A percentile compares a stretch with the other conserved stretches of the same genome.
Evolutionary conservation across 2,797 vertebrate genomes (phyloP).

Genomic region (Chelmon rostratus): DNA sequence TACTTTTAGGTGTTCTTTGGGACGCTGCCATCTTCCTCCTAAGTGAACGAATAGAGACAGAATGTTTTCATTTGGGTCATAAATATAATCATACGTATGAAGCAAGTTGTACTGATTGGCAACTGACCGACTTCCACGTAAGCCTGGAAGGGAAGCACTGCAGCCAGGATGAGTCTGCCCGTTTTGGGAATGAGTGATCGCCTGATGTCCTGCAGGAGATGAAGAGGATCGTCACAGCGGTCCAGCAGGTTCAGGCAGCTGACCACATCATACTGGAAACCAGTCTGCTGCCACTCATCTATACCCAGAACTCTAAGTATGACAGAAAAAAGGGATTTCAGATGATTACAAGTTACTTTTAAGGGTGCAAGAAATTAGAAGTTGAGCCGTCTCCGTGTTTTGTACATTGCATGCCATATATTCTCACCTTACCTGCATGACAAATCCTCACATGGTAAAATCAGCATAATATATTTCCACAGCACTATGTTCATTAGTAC

Average conservation of each 20-base stretch:
- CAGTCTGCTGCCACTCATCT: constrained; percentile 94
- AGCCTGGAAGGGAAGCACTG: constrained; percentile 95
- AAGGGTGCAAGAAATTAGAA: not conserved
- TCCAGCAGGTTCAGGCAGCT: constrained; percentile 98
- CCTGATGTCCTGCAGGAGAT: constrained; percentile 91
- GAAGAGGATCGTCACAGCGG: constrained; percentile 94
- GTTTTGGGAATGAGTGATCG: constrained; percentile 90
- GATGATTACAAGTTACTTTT: not conserved
- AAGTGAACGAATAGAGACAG: constrained; percentile 32
- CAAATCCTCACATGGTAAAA: not conserved
- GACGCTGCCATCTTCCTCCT: constrained; percentile 97
- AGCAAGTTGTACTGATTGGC: not conserved
- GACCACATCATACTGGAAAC: constrained; percentile 95
- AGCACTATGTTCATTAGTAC: not conserved
- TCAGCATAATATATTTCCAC: not conserved
- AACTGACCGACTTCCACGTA: constrained; percentile 97
- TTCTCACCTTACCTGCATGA: not conserved
- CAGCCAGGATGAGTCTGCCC: constrained; percentile 93
- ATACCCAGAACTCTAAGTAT: constrained; percentile 81
- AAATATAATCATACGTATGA: not conserved
- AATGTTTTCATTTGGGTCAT: not conserved
- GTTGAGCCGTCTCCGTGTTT: not conserved
- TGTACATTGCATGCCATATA: not conserved
- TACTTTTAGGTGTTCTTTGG: constrained; percentile 90
- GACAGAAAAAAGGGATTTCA: not conserved